Evolutionary conservation across 1,140 invertebrate species (phyloP), one percentile per base, ranked within the genome.

Genomic region (Drosophila sp.): DNA sequence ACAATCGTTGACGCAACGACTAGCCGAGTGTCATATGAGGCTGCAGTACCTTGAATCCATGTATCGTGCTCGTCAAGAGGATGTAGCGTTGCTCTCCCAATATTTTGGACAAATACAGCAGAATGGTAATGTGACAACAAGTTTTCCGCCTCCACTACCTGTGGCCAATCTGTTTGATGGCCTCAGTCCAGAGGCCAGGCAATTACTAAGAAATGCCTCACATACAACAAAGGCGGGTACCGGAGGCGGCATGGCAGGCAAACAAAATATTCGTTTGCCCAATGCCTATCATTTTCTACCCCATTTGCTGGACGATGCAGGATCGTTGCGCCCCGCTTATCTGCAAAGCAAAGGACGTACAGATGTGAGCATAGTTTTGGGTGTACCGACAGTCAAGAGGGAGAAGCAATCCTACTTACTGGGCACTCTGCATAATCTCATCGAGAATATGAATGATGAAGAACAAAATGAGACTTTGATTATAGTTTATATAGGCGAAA

Each of bases 401-500:
- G 96, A 97, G 69, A 96, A 97, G 70, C 97, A 98, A 83, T 97
- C 94, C 72, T 99, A 99, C 92, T 93, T 99, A 29, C 93, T 98
- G 87, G 94, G 96, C 17, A 98, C 98, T 0, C 91, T 99, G n/a
- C 95, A 96, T 81, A 98, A 98, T 92, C 92, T 99, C 3, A 93
- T 99, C 25, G 94, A 95, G 71, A 95, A 95, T 58, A 96, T 99
- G 95, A 95, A 93, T 60, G 92, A 94, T 11, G 93, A 94, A 32
- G 98, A 99, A 84, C 93, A 94, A 50, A 94, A 95, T 30, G 96
- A 98, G 79, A 95, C 96, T 2, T 91, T 99, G 23, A 97, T 99
- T 62, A 95, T 99, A 30, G 95, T 99, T 27, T 96, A 98, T 90
- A 95, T 99, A 66, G 98, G 97, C 0, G 98, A 99, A 93, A 95